Percentiles rank a stretch among this genome's conserved stretches.
Conservation (phyloP, 2,113 vertebrate genomes). For the Lepidothrix coronata region DNA sequence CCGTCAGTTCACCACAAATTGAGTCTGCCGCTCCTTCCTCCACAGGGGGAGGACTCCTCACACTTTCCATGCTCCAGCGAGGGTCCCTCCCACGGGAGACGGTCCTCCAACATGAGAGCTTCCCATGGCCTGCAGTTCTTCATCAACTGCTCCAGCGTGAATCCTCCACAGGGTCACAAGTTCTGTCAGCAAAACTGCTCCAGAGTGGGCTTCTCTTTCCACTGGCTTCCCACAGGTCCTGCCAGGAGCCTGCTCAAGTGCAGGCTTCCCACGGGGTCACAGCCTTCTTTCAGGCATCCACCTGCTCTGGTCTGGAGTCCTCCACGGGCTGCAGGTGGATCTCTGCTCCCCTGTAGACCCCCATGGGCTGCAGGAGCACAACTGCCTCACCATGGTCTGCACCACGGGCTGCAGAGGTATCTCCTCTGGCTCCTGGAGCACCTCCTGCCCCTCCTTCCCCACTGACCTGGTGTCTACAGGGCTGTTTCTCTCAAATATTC, state of each 20-base stretch:
- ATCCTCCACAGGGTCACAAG: no score
- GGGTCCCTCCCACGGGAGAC: background rate
- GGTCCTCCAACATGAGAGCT: background rate
- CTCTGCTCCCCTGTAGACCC: rapidly evolving
- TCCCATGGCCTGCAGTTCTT: background rate
- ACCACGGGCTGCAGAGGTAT: background rate
- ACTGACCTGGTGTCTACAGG: background rate
- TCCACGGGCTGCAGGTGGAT: background rate
- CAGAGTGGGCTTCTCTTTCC: background rate
- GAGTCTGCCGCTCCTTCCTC: background rate
- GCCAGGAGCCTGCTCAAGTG: background rate
- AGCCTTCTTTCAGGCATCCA: background rate
- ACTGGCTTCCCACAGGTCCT: background rate
- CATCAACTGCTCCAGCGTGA: background rate
- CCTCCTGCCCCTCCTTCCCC: background rate
- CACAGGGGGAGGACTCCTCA: background rate
- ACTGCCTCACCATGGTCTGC: background rate
- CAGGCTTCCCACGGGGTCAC: background rate
- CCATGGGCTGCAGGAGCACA: background rate
- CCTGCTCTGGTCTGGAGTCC: background rate
- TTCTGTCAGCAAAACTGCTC: background rate
- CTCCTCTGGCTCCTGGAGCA: background rate
- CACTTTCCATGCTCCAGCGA: background rate
- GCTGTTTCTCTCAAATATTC: background rate
- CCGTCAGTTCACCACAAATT: background rate